Percentiles rank a stretch among this genome's conserved stretches.
Conservation (phyloP, 1,140 invertebrate genomes). For the Bombus sibiricus region DNA sequence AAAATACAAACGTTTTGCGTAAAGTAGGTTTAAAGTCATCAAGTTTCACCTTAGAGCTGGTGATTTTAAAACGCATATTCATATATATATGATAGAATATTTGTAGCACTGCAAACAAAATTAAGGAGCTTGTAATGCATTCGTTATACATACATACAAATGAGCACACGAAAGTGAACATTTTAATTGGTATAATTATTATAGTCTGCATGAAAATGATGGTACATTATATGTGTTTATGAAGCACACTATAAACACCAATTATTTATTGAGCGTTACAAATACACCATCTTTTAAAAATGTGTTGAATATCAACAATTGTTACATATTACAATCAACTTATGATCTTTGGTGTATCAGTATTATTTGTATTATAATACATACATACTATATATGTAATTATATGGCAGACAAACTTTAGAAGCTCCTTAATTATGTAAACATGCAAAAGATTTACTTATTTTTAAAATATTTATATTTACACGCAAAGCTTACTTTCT, state of each 20-base stretch:
- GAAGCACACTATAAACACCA: slow-evolving; percentile 59
- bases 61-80: slow-evolving; percentile 70
- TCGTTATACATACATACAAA: slow-evolving; percentile 65
- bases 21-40: slow-evolving; percentile 71
- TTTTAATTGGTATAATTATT: slow-evolving; percentile 62
- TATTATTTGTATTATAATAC: slow-evolving; percentile 55
- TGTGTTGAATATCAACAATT: slow-evolving; percentile 52
- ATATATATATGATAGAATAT: slow-evolving; percentile 73
- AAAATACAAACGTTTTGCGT: slow-evolving; percentile 81
- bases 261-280: slow-evolving; percentile 65
- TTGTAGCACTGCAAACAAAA: slow-evolving; percentile 74
- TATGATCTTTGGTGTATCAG: slow-evolving; percentile 67
- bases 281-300: slow-evolving; percentile 51
- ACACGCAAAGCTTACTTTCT: slow-evolving; percentile 78
- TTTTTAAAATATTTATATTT: slow-evolving; percentile 78
- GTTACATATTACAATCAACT: slow-evolving; percentile 39
- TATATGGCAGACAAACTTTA: slow-evolving; percentile 72
- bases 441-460: slow-evolving; percentile 76
- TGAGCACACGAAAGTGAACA: slow-evolving; percentile 57
- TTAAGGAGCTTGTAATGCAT: slow-evolving; percentile 77
- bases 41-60: slow-evolving; percentile 53
- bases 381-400: slow-evolving; percentile 55
- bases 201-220: slow-evolving; percentile 56
- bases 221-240: slow-evolving; percentile 48
- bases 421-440: slow-evolving; percentile 77